Percentiles rank a stretch among this genome's conserved stretches.
Evolutionary conservation across 2,888 invertebrate species (phyloP).

Genomic region (Microplitis deprimator): DNA sequence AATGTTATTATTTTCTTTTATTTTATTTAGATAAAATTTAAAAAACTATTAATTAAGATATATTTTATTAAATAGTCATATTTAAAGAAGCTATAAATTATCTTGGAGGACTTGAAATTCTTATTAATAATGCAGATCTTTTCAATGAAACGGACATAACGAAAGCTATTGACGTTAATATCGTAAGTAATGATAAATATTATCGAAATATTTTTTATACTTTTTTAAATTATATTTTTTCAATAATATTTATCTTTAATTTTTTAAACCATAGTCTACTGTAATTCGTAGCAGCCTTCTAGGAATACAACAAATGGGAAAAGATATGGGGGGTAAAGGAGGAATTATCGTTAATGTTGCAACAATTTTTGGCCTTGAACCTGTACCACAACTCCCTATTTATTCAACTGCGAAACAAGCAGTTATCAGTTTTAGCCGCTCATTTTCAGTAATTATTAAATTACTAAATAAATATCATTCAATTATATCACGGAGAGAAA

Average conservation of each 20-base stretch:
- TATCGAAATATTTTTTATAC: slow-evolving; percentile 7
- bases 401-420: slow-evolving; percentile 76
- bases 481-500: not conserved
- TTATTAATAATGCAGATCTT: slow-evolving; percentile 70
- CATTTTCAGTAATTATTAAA: slow-evolving; percentile 60
- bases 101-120: slow-evolving; percentile 74
- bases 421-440: slow-evolving; percentile 66
- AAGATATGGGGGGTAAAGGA: slow-evolving; percentile 73
- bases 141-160: slow-evolving; percentile 62
- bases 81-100: slow-evolving; percentile 71
- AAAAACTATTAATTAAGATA: slow-evolving; percentile 8
- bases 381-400: slow-evolving; percentile 73
- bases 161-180: slow-evolving; percentile 64
- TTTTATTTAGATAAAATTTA: not conserved
- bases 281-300: slow-evolving; percentile 69
- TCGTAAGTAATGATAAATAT: slow-evolving; percentile 59
- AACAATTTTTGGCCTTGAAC: slow-evolving; percentile 75
- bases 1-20: slow-evolving; percentile 12
- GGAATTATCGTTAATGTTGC: slow-evolving; percentile 79
- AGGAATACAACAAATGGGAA: slow-evolving; percentile 71
- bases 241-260: slow-evolving; percentile 9
- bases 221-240: slow-evolving; percentile 49
- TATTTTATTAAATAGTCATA: slow-evolving; percentile 60
- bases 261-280: slow-evolving; percentile 63
- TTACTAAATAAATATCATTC: not conserved